These are phyloP conservation scores for Oreortyx pictus DNA, from an alignment of 2,797 vertebrate genomes.

Conservation along the genomic window DNA sequence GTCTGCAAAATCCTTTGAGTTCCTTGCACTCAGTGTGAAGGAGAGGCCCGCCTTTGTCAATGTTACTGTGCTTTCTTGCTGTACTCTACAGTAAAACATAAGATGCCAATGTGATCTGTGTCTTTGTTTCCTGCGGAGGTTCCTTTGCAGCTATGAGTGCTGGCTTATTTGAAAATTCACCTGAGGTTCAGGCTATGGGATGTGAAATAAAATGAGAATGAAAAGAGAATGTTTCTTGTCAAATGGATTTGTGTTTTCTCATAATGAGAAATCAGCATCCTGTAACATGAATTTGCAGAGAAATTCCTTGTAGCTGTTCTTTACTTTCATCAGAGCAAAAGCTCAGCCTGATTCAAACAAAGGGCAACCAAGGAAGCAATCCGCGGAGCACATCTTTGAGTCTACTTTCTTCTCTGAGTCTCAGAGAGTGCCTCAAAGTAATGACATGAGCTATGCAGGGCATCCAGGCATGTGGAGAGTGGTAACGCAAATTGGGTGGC, in stretches of 20 bases:
- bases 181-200: conserved; percentile 19
- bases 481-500: not conserved
- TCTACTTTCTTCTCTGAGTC: not conserved
- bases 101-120: rapidly evolving
- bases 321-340: not conserved
- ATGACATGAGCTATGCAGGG: not conserved
- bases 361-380: not conserved
- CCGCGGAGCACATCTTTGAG: not conserved
- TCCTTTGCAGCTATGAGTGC: not conserved
- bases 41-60: not conserved
- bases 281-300: conserved; percentile 23
- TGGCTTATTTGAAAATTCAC: conserved; percentile 46
- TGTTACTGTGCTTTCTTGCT: not conserved
- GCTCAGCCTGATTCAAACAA: not conserved
- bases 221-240: conserved; percentile 21
- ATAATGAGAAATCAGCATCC: conserved; percentile 55
- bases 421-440: not conserved
- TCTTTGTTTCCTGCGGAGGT: not conserved
- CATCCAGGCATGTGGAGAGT: rapidly evolving
- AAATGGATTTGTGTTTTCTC: conserved; percentile 47
- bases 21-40: not conserved
- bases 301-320: conserved; percentile 31
- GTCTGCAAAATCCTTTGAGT: not conserved
- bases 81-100: not conserved
- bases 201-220: conserved; percentile 50